Evolutionary conservation across 1,140 invertebrate genomes (phyloP), one percentile per base, ranked within the genome.

Genomic region (Anthonomus grandis): DNA sequence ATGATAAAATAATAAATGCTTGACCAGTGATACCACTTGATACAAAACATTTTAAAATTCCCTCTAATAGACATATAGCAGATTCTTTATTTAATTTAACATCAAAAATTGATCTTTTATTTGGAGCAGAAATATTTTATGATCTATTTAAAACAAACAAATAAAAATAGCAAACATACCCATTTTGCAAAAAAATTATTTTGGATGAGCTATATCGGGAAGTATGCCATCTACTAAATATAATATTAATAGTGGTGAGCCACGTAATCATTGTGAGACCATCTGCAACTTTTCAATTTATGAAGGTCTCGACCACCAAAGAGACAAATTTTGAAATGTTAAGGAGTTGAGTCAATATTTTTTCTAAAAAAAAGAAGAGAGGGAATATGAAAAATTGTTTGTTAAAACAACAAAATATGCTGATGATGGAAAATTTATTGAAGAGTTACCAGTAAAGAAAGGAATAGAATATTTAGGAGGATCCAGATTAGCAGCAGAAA

Each of bases 371-470:
- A 31, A 31, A n/a, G 27, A 31, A 31, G 27, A 31, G n/a, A n/a
- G 6, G 6, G 27, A 31, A 31, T n/a, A n/a, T n/a, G n/a, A n/a
- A n/a, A n/a, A n/a, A n/a, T n/a, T n/a, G n/a, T n/a, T n/a, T n/a
- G n/a, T 31, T 6, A 8, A n/a, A 38, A 38, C 37, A 38, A 38
- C 37, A 38, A 8, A 38, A 4, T 15, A 6, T 15, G 13, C 6
- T 10, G 17, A 15, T 38, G 37, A 13, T 38, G 6, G 51, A 10
- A 10, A 36, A 9, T 57, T 57, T 44, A 31, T 57, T 12, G 55
- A 51, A 10, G 12, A 22, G 22, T 4, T 57, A 10, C 39, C 46
- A 12, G 13, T 19, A 18, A 0, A 21, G 21, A 22, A 36, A 39
- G 27, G 27, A 38, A 10, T 5, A 12, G 34, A 37, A 13, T 9